These are phyloP conservation scores for Drosophila atripex DNA, from an alignment of 2,888 invertebrate genomes.

Conservation along the genomic window DNA sequence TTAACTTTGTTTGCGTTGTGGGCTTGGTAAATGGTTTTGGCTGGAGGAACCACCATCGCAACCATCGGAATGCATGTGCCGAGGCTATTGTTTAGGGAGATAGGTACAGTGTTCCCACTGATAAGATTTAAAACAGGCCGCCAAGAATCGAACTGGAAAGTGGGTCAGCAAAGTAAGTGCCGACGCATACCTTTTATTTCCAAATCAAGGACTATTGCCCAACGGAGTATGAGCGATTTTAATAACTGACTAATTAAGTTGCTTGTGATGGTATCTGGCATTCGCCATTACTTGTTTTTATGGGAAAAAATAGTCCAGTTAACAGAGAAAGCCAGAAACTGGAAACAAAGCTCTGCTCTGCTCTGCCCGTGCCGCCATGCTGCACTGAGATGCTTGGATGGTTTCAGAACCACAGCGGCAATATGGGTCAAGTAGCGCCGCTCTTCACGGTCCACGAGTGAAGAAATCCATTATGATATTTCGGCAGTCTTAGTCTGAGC, in stretches of 20 bases:
- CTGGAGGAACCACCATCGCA: conserved; percentile 11
- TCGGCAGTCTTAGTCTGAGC: background rate
- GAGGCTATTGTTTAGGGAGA: conserved; percentile 47
- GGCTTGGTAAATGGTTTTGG: conserved; percentile 39
- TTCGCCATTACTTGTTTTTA: background rate
- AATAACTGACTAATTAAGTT: background rate
- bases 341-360: conserved; percentile 12
- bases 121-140: conserved; percentile 57
- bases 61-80: too few relatives aligned
- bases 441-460: conserved; percentile 48
- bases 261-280: background rate
- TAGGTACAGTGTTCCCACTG: conserved; percentile 48
- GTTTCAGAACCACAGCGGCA: background rate
- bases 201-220: background rate
- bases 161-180: conserved; percentile 20
- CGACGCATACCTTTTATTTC: background rate
- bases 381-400: conserved; percentile 26
- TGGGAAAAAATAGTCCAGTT: background rate
- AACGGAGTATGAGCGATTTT: background rate
- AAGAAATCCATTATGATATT: conserved; percentile 11
- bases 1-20: conserved; percentile 64
- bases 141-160: conserved; percentile 27
- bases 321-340: conserved; percentile 1
- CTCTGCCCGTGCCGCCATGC: conserved; percentile 1
- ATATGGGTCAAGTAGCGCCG: conserved; percentile 54